phyloP scores from a whole-genome alignment of 2,888 invertebrate genomes.

The Pterostichus madidus region DNA sequence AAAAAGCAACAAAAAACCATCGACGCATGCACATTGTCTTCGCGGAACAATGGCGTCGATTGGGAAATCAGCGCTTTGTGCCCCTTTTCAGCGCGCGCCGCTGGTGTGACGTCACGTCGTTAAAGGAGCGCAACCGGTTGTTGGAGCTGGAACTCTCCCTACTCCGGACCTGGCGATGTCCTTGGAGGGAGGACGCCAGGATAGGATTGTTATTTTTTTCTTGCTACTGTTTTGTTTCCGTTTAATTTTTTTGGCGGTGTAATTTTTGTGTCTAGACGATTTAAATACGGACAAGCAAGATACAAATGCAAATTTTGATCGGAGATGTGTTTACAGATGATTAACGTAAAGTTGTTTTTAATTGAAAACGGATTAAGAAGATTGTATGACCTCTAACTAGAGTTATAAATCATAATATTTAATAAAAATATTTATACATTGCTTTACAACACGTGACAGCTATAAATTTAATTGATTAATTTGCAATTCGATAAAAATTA shows the following conservation, averaged over 20 bases:
- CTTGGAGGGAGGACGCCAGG: neutral
- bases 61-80: constrained; percentile 58
- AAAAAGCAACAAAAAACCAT: constrained; percentile 58
- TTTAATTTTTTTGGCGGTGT: neutral
- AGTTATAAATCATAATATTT: too few relatives aligned
- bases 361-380: too few relatives aligned
- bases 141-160: neutral
- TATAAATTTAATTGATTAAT: too few relatives aligned
- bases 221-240: neutral
- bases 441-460: too few relatives aligned
- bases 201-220: constrained; percentile 28
- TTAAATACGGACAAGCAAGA: too few relatives aligned
- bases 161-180: neutral
- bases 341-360: too few relatives aligned
- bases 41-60: constrained; percentile 58
- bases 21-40: constrained; percentile 62
- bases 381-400: too few relatives aligned
- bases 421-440: too few relatives aligned
- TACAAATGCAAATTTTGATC: too few relatives aligned
- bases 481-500: too few relatives aligned
- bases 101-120: constrained; percentile 57
- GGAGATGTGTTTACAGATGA: too few relatives aligned
- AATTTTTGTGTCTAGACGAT: too few relatives aligned
- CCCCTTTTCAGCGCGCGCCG: neutral
- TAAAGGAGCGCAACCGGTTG: constrained; percentile 64